Evolutionary conservation across 2,888 invertebrate genomes (phyloP).

Genomic region (Pyrgus malvae): DNA sequence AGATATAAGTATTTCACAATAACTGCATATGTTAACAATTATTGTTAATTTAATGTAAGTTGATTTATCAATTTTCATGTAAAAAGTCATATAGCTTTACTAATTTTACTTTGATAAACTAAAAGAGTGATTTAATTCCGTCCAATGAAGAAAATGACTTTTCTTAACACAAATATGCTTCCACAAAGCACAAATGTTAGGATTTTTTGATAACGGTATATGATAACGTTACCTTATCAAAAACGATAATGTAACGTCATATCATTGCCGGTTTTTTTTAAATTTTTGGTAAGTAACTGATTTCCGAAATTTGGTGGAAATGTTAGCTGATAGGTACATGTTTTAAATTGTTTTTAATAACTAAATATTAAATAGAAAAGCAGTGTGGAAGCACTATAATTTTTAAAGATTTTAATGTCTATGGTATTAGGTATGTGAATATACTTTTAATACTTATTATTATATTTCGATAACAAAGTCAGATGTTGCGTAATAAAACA

Average conservation of each 20-base stretch:
- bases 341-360: no score
- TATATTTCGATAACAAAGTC: constrained; percentile 33
- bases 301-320: no score
- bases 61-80: constrained; percentile 65
- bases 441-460: no score
- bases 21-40: constrained; percentile 52
- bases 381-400: background rate
- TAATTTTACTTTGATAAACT: constrained; percentile 58
- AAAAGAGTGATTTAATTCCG: constrained; percentile 40
- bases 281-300: no score
- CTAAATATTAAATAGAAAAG: background rate
- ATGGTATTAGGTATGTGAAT: constrained; percentile 35
- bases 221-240: no score
- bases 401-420: background rate
- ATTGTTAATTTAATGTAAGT: constrained; percentile 57
- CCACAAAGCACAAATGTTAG: background rate
- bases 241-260: no score
- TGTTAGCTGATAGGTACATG: no score
- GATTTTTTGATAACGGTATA: background rate
- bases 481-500: constrained; percentile 15
- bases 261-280: no score
- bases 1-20: constrained; percentile 56
- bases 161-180: constrained; percentile 10
- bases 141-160: constrained; percentile 30
- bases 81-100: constrained; percentile 79